Percentiles rank a stretch among this genome's conserved stretches.
Evolutionary conservation across 2,113 vertebrate species (phyloP).

Genomic region (Malurus elegans): DNA sequence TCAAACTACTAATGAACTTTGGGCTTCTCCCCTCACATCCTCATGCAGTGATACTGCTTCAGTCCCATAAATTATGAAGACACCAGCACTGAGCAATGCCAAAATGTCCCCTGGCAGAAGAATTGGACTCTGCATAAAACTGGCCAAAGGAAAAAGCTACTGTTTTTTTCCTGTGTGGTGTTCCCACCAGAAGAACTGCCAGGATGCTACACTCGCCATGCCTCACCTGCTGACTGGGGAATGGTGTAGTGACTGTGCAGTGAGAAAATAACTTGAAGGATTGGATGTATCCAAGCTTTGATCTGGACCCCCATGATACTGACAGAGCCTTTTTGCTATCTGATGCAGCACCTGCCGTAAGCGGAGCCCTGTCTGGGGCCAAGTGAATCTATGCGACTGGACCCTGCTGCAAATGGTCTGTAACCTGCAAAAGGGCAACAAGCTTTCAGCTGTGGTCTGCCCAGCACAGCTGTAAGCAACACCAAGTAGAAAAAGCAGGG

Average conservation of each 20-base stretch:
- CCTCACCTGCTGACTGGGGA: neutral
- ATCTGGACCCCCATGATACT: fast-evolving
- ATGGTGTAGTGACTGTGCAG: neutral
- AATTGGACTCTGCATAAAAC: neutral
- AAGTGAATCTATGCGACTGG: neutral
- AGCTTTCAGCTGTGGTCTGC: neutral
- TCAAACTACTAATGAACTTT: neutral
- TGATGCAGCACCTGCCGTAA: neutral
- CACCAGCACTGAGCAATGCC: neutral
- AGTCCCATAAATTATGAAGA: fast-evolving
- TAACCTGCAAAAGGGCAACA: neutral
- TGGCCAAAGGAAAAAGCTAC: neutral
- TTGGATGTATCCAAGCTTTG: neutral
- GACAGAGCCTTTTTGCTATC: neutral
- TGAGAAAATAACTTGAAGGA: neutral
- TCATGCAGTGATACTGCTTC: neutral
- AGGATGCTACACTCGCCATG: neutral
- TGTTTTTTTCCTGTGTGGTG: neutral
- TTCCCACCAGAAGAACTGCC: neutral
- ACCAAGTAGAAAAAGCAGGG: neutral
- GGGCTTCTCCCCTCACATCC: neutral
- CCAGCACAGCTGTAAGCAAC: fast-evolving
- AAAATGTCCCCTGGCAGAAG: neutral
- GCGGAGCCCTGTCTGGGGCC: neutral
- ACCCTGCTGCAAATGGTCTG: neutral